Evolutionary conservation across 2,888 invertebrate genomes (phyloP), one percentile per base, ranked within the genome.

Genomic region (Calliphora vomitoria): DNA sequence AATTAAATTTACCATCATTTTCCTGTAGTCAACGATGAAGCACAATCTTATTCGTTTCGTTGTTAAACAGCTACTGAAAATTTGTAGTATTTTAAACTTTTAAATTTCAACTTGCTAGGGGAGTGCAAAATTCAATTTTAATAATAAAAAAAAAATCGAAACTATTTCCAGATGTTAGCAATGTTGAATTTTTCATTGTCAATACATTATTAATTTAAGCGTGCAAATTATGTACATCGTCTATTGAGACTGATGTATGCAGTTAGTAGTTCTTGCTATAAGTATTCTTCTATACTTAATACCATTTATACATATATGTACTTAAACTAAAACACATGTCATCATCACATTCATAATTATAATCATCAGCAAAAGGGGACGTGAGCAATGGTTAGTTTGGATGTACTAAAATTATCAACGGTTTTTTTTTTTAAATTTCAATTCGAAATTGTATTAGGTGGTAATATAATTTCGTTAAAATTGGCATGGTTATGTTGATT

Each of bases 111-210:
- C 55, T 71, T 72, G n/a, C 68, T 82, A 66, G 62, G 82, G 72
- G 76, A 69, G 68, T n/a, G 55, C 62, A 71, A 55, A 58, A 74
- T 80, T 62, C 13, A 64, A 62, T 69, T n/a, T 60, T 25, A 31
- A 10, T 44, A 68, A 60, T n/a, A 68, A 72, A 38, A 60, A 53
- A 74, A 58, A 25, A 50, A 13, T 66, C 35, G 20, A 47, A 85
- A 82, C 69, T 82, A 66, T 20, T 55, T 87, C 89, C 89, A 89
- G 85, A 88, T 89, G 89, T 87, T 87, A 38, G 69, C 88, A 88
- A 89, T 88, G 87, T 85, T 85, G 69, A 68, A 68, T 71, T 60
- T 86, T 86, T 88, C 87, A 87, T 75, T 87, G 81, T 87, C 87
- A 85, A 82, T 69, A 75, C 47, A 76, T 41, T 18, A 66, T 38